Base-by-base conservation (phyloP, 2,888 invertebrate genomes). In the Sipunculus nudus region DNA sequence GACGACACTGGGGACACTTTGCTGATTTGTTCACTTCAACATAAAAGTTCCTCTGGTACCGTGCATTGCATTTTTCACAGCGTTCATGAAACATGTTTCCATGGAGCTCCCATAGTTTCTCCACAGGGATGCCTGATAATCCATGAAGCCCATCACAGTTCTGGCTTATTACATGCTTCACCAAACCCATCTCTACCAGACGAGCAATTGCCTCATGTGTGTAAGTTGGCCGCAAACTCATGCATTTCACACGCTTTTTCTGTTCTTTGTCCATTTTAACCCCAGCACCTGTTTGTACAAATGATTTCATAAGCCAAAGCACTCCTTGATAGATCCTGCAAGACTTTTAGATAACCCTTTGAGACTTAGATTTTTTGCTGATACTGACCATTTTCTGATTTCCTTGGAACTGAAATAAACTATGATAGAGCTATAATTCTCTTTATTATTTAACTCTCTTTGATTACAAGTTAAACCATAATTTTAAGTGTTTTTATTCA, bases 111-210 rank as follows among this genome's bases (percentile, higher is more conserved):
- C 77, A 73, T 35, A 78, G 65, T 53, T 69, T 70, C 16, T 69
- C 68, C 5, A 59, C 61, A 1, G 72, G 74, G 2, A 78, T 49
- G 2, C 78, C 78, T 4, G 77, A 76, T 25, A 77, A 64, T 8
- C 76, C 63, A 52, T 79, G 79, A 6, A 79, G 71, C 0, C 78
- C 78, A 49, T 78, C 78, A 0, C 71, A 71, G 60, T 78, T 78
- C 60, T 78, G 78, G 41, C 76, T 77, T 62, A 78, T 75, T n/a
- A 78, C 49, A 49, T 68, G 74, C 46, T 77, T 76, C 23, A 79
- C 53, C 23, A 68, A 35, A 19, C 76, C 76, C 47, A 75, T 56
- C 16, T 77, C 73, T 28, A 74, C 26, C 32, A 78, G 67, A 53
- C 74, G 75, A 3, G 60, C 47, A n/a, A 78, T 50, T 3, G 75